Conservation (phyloP, 2,797 vertebrate genomes). For the Pogoniulus pusillus region DNA sequence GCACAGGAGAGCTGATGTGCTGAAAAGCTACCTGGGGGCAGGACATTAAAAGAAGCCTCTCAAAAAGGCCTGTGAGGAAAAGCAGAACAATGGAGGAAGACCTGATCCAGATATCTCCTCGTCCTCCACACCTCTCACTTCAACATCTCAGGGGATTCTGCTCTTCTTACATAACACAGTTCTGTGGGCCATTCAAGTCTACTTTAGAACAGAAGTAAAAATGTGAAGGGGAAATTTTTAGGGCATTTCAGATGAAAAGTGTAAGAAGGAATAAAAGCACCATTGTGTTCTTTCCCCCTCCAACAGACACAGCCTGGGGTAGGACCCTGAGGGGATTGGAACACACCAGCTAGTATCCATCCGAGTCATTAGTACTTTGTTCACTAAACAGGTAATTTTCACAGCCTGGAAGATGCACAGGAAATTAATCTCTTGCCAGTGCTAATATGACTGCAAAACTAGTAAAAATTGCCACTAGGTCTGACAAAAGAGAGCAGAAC, state of each 20-base stretch:
- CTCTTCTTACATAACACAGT: neutral
- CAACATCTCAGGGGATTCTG: neutral
- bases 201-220: slow-evolving; percentile 23
- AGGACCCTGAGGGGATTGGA: neutral
- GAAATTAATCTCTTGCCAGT: neutral
- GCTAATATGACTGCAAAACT: neutral
- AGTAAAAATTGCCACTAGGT: neutral
- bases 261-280: neutral
- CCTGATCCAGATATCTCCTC: neutral
- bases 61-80: slow-evolving; percentile 15
- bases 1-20: slow-evolving; percentile 40
- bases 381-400: neutral
- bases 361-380: neutral
- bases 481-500: neutral
- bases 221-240: neutral
- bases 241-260: neutral
- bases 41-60: slow-evolving; percentile 8
- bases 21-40: slow-evolving; percentile 62
- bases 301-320: neutral
- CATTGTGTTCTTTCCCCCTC: neutral
- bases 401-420: neutral
- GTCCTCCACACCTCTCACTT: neutral
- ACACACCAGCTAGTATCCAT: neutral
- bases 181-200: neutral
- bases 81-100: slow-evolving; percentile 2